Percentiles rank a stretch among this genome's conserved stretches.
These are phyloP conservation scores for Coranthus polyacanthus DNA, from an alignment of 2,797 vertebrate species.

Conservation along the genomic window DNA sequence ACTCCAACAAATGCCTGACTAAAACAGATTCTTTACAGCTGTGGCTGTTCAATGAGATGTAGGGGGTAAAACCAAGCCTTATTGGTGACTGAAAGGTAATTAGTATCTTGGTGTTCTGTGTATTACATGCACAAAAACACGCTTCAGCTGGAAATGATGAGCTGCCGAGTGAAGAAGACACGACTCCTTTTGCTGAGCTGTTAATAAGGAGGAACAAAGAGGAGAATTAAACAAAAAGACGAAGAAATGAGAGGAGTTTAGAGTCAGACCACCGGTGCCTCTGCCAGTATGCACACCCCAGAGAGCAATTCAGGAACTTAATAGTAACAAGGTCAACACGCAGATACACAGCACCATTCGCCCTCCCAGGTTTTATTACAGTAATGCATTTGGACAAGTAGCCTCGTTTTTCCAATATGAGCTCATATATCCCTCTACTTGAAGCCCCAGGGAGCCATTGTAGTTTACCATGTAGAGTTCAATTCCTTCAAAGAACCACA, in stretches of 20 bases:
- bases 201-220: slow-evolving; percentile 47
- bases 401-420: slow-evolving; percentile 65
- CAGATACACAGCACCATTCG: slow-evolving; percentile 37
- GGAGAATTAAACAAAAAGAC: slow-evolving; percentile 32
- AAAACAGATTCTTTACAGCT: slow-evolving; percentile 44
- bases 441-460: slow-evolving; percentile 43
- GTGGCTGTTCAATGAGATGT: slow-evolving; percentile 33
- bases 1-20: slow-evolving; percentile 33
- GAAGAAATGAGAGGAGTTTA: slow-evolving; percentile 33
- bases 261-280: slow-evolving; percentile 31
- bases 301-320: slow-evolving; percentile 61
- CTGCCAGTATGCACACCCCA: slow-evolving; percentile 35
- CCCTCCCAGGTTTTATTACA: slow-evolving; percentile 59
- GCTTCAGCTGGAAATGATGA: slow-evolving; percentile 61
- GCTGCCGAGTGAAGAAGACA: slow-evolving; percentile 30
- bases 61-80: slow-evolving; percentile 52
- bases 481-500: slow-evolving; percentile 45
- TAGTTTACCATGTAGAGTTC: slow-evolving; percentile 47
- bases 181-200: slow-evolving; percentile 18
- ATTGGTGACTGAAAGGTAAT: slow-evolving; percentile 68
- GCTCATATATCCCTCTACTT: slow-evolving; percentile 48
- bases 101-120: slow-evolving; percentile 61
- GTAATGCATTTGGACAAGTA: slow-evolving; percentile 72
- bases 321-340: slow-evolving; percentile 67
- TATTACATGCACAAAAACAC: slow-evolving; percentile 48